These are phyloP conservation scores for Arnoldichthys spilopterus DNA, from an alignment of 2,797 vertebrate species.

Conservation along the genomic window DNA sequence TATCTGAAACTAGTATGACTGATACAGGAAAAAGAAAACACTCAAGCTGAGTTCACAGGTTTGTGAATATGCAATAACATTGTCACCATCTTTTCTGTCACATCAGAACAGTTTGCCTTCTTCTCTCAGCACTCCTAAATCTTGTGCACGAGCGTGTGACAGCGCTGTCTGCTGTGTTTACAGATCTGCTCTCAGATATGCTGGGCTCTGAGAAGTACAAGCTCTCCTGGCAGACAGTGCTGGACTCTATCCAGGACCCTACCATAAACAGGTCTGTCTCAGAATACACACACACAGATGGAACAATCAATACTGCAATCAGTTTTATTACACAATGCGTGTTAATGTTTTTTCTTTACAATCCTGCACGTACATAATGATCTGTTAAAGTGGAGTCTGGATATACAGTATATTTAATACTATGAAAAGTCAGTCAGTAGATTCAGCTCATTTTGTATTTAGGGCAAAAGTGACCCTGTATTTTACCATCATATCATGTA, in stretches of 20 bases:
- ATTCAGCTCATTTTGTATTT: neutral
- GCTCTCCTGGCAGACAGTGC: slow-evolving; percentile 84
- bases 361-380: neutral
- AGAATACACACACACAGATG: slow-evolving; percentile 2
- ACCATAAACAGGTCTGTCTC: slow-evolving; percentile 87
- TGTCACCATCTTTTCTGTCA: neutral
- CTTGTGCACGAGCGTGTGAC: neutral
- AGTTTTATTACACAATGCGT: neutral
- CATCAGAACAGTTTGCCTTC: neutral
- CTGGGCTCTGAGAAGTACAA: slow-evolving; percentile 86
- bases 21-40: neutral
- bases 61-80: neutral
- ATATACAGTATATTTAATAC: neutral
- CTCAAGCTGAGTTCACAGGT: neutral
- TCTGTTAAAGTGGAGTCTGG: neutral
- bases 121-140: neutral
- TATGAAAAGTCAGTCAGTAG: neutral
- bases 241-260: slow-evolving; percentile 89
- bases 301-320: slow-evolving; percentile 20
- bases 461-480: neutral
- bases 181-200: slow-evolving; percentile 86
- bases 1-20: no score
- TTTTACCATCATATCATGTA: neutral
- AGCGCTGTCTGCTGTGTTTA: slow-evolving; percentile 41
- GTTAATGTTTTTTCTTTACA: neutral